Conservation (phyloP, 1,140 invertebrate species). For the Andricus grossulariae region DNA sequence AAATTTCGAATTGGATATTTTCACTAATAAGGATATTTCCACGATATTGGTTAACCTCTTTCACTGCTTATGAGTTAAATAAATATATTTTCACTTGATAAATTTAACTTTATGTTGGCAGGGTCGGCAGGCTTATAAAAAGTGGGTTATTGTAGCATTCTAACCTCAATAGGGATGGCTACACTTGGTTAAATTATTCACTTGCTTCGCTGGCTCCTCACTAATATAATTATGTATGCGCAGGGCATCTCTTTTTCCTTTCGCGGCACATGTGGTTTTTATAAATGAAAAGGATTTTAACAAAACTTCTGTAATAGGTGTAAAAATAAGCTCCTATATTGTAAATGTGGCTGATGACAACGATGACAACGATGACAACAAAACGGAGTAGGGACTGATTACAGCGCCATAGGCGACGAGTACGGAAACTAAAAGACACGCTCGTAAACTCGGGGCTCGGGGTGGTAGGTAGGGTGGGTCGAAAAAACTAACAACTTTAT, state of each 20-base stretch:
- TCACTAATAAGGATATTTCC: background rate
- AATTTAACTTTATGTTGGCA: background rate
- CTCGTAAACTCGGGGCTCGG: too few species aligned
- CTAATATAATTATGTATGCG: background rate
- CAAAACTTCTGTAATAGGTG: conserved; percentile 36
- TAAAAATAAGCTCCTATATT: conserved; percentile 21
- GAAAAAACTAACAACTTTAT: too few species aligned
- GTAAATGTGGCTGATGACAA: conserved; percentile 52
- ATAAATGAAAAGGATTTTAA: background rate
- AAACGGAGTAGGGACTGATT: conserved; percentile 42
- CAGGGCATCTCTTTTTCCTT: background rate
- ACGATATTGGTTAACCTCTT: background rate
- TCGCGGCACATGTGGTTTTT: conserved; percentile 7
- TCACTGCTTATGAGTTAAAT: background rate
- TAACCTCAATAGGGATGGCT: conserved; percentile 61
- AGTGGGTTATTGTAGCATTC: conserved; percentile 65
- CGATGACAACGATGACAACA: conserved; percentile 49
- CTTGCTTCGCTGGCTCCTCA: conserved; percentile 4
- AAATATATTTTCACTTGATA: background rate
- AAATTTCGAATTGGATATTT: background rate
- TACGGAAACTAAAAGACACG: background rate
- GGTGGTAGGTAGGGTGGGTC: too few species aligned
- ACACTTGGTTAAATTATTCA: conserved; percentile 37
- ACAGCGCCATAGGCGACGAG: conserved; percentile 46
- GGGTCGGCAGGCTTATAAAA: conserved; percentile 40